Conservation (phyloP, 2,888 invertebrate species). For the Chrysolina haemoptera region DNA sequence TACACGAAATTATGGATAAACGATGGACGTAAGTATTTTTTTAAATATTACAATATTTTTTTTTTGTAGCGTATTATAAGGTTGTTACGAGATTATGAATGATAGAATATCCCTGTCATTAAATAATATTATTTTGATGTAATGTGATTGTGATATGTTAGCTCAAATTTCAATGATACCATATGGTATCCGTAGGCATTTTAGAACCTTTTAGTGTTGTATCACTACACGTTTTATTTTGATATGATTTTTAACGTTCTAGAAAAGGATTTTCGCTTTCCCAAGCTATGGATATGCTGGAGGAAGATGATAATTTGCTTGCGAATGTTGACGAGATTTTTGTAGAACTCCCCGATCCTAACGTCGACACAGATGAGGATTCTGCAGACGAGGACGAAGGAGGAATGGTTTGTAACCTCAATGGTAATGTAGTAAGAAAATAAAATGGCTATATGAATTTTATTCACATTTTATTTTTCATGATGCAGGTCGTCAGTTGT, state of each 20-base stretch:
- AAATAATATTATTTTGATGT: conserved; percentile 2
- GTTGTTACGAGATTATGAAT: conserved; percentile 16
- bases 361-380: conserved; percentile 41
- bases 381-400: conserved; percentile 44
- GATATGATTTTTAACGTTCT: conserved; percentile 22
- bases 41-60: conserved; percentile 13
- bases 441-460: conserved; percentile 1
- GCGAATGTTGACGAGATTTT: conserved; percentile 39
- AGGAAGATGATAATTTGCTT: conserved; percentile 28
- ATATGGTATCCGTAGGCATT: conserved; percentile 26
- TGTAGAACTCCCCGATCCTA: conserved; percentile 40
- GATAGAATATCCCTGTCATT: neutral
- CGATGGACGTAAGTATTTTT: conserved; percentile 26
- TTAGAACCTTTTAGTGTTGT: neutral
- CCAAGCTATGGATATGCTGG: conserved; percentile 31
- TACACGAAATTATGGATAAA: conserved; percentile 27
- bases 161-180: conserved; percentile 25
- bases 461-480: conserved; percentile 27
- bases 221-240: neutral
- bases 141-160: conserved; percentile 18
- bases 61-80: conserved; percentile 1
- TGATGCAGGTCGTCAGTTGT: conserved; percentile 32
- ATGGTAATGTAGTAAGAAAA: conserved; percentile 29
- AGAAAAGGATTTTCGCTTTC: conserved; percentile 26
- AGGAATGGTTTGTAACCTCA: conserved; percentile 34